phyloP scores from a whole-genome alignment of 2,888 invertebrate species.

The Mycalesis mineus region DNA sequence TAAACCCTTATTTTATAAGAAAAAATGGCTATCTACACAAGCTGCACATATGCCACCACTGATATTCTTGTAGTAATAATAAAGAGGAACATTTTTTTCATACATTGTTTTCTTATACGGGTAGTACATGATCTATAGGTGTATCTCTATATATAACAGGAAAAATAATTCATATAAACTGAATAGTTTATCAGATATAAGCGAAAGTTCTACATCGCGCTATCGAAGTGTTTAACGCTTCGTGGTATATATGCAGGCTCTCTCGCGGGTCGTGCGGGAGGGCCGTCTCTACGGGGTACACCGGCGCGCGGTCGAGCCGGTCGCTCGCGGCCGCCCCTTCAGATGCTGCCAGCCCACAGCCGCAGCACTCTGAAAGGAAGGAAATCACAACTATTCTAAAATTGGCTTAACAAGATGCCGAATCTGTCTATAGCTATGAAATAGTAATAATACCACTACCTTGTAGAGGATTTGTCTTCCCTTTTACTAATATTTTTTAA shows the following conservation, averaged over 20 bases:
- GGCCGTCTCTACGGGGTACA: slow-evolving; percentile 3
- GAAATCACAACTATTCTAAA: no score
- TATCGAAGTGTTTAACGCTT: background rate
- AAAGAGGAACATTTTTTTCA: no score
- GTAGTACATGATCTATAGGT: no score
- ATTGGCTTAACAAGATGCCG: no score
- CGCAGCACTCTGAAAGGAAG: background rate
- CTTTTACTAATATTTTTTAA: no score
- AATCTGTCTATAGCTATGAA: no score
- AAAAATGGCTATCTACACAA: no score
- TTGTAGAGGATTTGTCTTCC: background rate
- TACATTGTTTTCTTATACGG: no score
- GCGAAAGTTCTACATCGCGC: background rate
- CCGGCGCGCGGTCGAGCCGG: slow-evolving; percentile 2
- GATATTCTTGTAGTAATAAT: no score
- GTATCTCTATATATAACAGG: background rate
- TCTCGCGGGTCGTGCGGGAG: background rate
- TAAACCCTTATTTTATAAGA: no score
- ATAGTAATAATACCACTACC: no score
- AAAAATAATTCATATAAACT: background rate
- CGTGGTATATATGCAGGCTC: background rate
- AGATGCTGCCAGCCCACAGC: background rate
- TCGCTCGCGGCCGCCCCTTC: background rate
- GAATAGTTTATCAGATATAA: background rate
- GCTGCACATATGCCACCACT: no score